Percentiles rank a stretch among this genome's conserved stretches.
These are phyloP conservation scores for Eclectus roratus DNA, from an alignment of 2,113 vertebrate species.

Conservation along the genomic window DNA sequence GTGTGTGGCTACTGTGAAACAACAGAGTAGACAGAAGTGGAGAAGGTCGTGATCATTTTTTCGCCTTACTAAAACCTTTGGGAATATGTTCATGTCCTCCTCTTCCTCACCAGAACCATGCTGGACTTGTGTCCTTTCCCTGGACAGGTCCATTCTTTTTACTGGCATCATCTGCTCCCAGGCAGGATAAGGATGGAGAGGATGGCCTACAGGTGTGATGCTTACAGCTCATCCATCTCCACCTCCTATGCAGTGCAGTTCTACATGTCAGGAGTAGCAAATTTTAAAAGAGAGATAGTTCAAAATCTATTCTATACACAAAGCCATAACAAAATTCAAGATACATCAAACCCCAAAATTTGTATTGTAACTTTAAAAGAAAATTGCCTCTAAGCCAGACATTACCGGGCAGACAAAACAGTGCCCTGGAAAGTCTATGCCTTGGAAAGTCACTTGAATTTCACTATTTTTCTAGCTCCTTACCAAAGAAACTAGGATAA, in stretches of 20 bases:
- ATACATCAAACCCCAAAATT: not conserved
- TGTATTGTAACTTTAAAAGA: not conserved
- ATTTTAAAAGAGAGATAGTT: not conserved
- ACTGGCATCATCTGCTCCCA: not conserved
- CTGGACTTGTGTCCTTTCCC: not conserved
- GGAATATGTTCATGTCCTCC: not conserved
- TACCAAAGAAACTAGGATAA: not conserved
- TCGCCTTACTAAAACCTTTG: not conserved
- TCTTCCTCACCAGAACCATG: not conserved
- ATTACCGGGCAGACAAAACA: not conserved
- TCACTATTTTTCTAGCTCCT: not conserved
- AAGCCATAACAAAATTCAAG: not conserved
- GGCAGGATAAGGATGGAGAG: not conserved
- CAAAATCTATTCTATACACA: not conserved
- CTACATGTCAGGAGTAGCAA: not conserved
- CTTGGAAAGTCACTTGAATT: not conserved
- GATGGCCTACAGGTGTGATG: not conserved
- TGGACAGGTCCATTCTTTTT: not conserved
- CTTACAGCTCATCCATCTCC: not conserved
- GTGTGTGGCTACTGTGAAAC: not conserved
- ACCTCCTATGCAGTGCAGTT: not conserved
- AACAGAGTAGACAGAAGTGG: not conserved
- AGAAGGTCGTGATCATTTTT: accelerated
- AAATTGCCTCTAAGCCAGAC: not conserved
- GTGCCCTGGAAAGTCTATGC: accelerated